Evolutionary conservation across 2,113 vertebrate genomes (phyloP), one percentile per base, ranked within the genome.

Genomic region (Genyomyrus donnyi): DNA sequence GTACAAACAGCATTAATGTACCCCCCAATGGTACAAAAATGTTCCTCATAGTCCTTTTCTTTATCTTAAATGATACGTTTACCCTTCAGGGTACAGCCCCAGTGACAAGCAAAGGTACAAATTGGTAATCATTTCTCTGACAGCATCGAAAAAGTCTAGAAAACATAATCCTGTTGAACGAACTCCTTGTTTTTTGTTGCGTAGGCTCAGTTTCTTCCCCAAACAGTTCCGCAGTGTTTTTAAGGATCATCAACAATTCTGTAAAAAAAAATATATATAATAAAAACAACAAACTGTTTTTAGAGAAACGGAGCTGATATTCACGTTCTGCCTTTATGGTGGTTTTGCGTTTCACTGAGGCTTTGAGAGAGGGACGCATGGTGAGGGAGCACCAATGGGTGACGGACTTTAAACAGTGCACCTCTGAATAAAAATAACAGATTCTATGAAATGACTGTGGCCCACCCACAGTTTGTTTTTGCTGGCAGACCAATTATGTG

Each of bases 391-490:
- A 2, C 74, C 74, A 80, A 17, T 19, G 31, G 74, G 31, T 35
- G 35, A 88, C 50, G 17, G 35, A 46, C 15, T 89, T 80, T 89
- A 46, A 80, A 87, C 90, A 80, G 13, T 89, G 66, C 80, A 27
- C 31, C 90, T 89, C 58, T 77, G 45, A 88, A 90, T 89, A 48
- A 91, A 91, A 87, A 91, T 42, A 66, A 21, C 56, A 85, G 86
- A 13, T 89, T 90, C 74, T n/a, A n/a, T 9, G 39, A 48, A 90
- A 85, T 39, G 24, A 27, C 89, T 85, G 8, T 11, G 21, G 85
- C 90, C 91, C 92, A 89, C 91, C 92, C 91, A 52, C 86, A 2
- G 89, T 87, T 90, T 87, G 89, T 88, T 91, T 77, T 58, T 48
- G 53, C 5, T 27, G 49, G 42, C 85, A 27, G 80, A 45, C 52